Conservation (phyloP, 2,888 invertebrate species). For the Pediacus dermestoides region DNA sequence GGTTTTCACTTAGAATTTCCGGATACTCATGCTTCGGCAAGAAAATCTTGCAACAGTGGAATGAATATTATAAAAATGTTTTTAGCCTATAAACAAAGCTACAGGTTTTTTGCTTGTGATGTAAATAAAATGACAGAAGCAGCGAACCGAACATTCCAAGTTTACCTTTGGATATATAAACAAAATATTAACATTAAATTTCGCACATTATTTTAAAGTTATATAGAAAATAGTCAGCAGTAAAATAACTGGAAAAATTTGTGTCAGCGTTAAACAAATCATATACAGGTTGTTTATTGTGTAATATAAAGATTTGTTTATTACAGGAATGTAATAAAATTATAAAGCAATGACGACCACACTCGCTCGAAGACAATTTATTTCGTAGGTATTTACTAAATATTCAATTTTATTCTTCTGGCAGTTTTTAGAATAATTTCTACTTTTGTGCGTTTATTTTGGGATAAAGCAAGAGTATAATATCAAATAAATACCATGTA, state of each 20-base stretch:
- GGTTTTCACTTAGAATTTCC: too few relatives aligned
- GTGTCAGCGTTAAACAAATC: conserved; percentile 18
- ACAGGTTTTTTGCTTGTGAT: conserved; percentile 6
- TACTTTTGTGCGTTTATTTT: background rate
- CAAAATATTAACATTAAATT: too few relatives aligned
- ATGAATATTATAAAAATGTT: background rate
- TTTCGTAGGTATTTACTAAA: conserved; percentile 9
- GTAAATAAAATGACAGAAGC: conserved; percentile 12
- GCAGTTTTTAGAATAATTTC: conserved; percentile 3
- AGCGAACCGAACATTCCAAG: conserved; percentile 13
- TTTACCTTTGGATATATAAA: too few relatives aligned
- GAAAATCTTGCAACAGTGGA: conserved; percentile 12
- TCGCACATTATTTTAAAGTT: too few relatives aligned
- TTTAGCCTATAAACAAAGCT: conserved; percentile 4
- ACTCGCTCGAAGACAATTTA: conserved; percentile 10
- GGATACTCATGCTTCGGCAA: too few relatives aligned
- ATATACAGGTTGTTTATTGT: conserved; percentile 17
- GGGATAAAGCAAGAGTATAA: background rate
- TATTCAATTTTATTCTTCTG: conserved; percentile 6
- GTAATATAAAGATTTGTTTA: conserved; percentile 16
- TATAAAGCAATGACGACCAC: conserved; percentile 21
- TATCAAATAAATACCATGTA: background rate
- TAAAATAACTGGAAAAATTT: conserved; percentile 14
- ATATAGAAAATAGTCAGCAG: too few relatives aligned
- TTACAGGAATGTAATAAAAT: conserved; percentile 21